A percentile compares a stretch with the other conserved stretches of the same genome.
Evolutionary conservation across 2,797 vertebrate genomes (phyloP).

Genomic region (Rhabdophis nuchalis): DNA sequence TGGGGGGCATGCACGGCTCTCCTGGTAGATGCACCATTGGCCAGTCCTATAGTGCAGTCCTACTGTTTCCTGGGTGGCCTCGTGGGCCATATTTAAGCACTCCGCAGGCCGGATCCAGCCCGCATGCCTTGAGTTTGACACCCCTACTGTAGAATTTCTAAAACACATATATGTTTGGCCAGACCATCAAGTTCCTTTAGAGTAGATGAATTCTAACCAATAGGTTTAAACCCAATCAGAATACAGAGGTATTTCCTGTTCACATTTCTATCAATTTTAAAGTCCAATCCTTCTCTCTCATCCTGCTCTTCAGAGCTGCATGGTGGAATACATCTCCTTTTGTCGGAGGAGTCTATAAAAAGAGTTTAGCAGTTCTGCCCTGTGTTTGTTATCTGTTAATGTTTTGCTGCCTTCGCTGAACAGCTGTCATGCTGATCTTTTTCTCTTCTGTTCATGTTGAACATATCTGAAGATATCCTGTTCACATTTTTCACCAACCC

Average conservation of each 20-base stretch:
- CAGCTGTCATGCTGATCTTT: neutral
- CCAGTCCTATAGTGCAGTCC: too few relatives aligned
- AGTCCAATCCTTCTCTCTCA: neutral
- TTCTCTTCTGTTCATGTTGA: neutral
- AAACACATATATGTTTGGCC: neutral
- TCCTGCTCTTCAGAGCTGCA: neutral
- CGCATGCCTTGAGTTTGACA: too few relatives aligned
- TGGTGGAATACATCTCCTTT: neutral
- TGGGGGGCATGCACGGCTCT: too few relatives aligned
- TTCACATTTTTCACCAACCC: neutral
- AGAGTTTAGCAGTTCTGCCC: neutral
- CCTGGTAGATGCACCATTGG: too few relatives aligned
- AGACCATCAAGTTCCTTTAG: neutral
- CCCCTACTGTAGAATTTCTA: neutral
- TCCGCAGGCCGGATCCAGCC: too few relatives aligned
- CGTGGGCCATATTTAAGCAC: too few relatives aligned
- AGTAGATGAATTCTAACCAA: neutral
- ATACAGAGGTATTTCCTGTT: neutral
- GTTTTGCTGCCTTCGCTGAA: neutral
- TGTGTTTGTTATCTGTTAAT: neutral
- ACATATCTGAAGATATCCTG: neutral
- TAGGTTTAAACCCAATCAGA: neutral
- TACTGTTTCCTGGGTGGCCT: too few relatives aligned
- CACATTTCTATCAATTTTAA: neutral
- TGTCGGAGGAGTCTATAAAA: neutral